phyloP scores from a whole-genome alignment of 1,140 invertebrate species.

The Heliconius eleuchia region DNA sequence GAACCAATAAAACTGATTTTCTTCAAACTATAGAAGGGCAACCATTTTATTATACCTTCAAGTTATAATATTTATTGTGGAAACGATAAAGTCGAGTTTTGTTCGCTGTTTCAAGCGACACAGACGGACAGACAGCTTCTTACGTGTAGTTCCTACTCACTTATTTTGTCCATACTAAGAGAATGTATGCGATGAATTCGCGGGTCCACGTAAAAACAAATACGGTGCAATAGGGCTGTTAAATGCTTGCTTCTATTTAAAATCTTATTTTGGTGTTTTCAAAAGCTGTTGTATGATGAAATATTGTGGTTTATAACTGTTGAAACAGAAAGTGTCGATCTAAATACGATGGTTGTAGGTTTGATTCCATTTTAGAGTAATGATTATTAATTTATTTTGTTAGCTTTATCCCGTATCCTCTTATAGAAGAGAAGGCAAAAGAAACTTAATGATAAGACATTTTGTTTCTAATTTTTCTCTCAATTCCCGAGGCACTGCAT shows the following conservation, averaged over 20 bases:
- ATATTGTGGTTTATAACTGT: too few relatives aligned
- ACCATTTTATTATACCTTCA: constrained; percentile 4
- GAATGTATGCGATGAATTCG: constrained; percentile 71
- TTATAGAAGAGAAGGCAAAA: too few relatives aligned
- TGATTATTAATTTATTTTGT: too few relatives aligned
- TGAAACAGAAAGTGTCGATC: too few relatives aligned
- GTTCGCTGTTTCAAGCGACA: background rate
- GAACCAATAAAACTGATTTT: background rate
- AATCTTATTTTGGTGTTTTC: background rate
- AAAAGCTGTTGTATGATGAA: background rate
- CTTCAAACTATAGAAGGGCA: background rate
- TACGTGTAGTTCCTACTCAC: constrained; percentile 67
- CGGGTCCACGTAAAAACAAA: constrained; percentile 57
- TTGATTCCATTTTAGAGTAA: too few relatives aligned
- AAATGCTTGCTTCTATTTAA: background rate
- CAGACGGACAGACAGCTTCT: constrained; percentile 49
- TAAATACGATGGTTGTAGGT: background rate
- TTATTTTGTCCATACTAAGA: constrained; percentile 76
- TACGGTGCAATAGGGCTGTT: constrained; percentile 47
- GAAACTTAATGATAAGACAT: too few relatives aligned
- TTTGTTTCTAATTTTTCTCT: too few relatives aligned
- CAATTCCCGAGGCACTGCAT: too few relatives aligned
- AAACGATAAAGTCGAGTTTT: background rate
- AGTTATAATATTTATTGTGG: constrained; percentile 3
- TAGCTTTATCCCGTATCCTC: too few relatives aligned